Percentiles rank a stretch among this genome's conserved stretches.
Evolutionary conservation across 2,888 invertebrate species (phyloP).

Genomic region (Agrypnus murinus): DNA sequence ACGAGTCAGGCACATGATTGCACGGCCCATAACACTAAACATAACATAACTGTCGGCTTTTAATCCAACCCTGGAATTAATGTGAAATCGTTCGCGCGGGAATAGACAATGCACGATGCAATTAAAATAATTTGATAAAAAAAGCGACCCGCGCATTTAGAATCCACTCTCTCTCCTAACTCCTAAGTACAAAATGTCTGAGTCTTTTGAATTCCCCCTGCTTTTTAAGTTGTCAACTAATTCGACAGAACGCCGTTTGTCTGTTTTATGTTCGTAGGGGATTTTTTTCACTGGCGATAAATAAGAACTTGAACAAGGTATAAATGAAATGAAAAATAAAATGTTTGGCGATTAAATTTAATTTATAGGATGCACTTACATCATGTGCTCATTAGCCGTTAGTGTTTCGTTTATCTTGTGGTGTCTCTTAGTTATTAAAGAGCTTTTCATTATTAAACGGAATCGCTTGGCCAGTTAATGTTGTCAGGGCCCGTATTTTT

Average conservation of each 20-base stretch:
- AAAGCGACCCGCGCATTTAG: conserved; percentile 57
- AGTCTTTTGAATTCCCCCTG: conserved; percentile 44
- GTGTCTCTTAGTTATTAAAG: background rate
- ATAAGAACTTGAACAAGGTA: conserved; percentile 60
- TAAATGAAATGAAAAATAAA: conserved; percentile 61
- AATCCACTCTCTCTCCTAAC: conserved; percentile 47
- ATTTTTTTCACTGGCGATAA: conserved; percentile 58
- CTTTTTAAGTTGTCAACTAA: conserved; percentile 56
- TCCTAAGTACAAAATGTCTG: conserved; percentile 44
- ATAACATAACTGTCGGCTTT: conserved; percentile 54
- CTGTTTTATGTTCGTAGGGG: conserved; percentile 59
- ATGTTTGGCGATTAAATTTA: conserved; percentile 61
- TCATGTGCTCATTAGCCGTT: conserved; percentile 50
- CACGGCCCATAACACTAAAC: conserved; percentile 49
- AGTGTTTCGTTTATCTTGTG: conserved; percentile 34
- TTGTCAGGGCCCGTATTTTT: no score
- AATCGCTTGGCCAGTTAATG: no score
- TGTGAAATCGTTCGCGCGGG: conserved; percentile 59
- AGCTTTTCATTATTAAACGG: no score
- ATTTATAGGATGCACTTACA: conserved; percentile 56
- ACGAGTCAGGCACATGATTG: conserved; percentile 50
- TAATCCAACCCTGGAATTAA: conserved; percentile 59
- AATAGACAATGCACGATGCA: conserved; percentile 60
- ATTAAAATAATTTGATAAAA: conserved; percentile 65
- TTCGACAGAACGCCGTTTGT: conserved; percentile 63